These are phyloP conservation scores for Peromyscus californicus DNA, from an alignment of 2,113 vertebrate species.

Conservation along the genomic window DNA sequence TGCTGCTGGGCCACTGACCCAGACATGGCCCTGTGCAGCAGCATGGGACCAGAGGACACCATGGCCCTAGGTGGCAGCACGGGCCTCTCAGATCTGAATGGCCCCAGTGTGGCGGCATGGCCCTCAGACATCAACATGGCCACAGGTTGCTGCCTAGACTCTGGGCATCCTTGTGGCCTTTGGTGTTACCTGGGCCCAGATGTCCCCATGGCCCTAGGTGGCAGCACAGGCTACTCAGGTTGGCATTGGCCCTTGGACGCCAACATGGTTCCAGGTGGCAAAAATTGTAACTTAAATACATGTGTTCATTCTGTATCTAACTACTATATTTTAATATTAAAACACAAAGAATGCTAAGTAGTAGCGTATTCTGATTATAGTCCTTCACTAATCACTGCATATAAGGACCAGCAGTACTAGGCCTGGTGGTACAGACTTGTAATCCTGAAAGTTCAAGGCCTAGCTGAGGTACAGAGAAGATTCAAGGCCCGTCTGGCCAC, in stretches of 20 bases:
- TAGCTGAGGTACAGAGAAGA: background rate
- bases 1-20: too few species aligned
- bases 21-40: too few species aligned
- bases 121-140: too few species aligned
- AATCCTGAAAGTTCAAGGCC: background rate
- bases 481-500: background rate
- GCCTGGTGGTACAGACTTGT: background rate
- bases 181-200: too few species aligned
- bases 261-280: background rate
- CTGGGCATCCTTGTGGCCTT: too few species aligned
- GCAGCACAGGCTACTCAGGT: too few species aligned
- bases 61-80: too few species aligned
- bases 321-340: slow-evolving; percentile 80
- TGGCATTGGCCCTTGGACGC: too few species aligned
- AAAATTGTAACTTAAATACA: slow-evolving; percentile 76
- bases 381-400: slow-evolving; percentile 85
- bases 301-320: slow-evolving; percentile 83
- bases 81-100: background rate
- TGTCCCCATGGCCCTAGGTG: too few species aligned
- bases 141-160: too few species aligned
- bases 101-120: background rate
- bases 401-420: slow-evolving; percentile 68
- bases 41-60: too few species aligned
- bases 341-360: slow-evolving; percentile 82
- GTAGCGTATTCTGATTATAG: slow-evolving; percentile 78